Base-by-base conservation (phyloP, 2,888 invertebrate genomes). In the Deroplatys truncata region DNA sequence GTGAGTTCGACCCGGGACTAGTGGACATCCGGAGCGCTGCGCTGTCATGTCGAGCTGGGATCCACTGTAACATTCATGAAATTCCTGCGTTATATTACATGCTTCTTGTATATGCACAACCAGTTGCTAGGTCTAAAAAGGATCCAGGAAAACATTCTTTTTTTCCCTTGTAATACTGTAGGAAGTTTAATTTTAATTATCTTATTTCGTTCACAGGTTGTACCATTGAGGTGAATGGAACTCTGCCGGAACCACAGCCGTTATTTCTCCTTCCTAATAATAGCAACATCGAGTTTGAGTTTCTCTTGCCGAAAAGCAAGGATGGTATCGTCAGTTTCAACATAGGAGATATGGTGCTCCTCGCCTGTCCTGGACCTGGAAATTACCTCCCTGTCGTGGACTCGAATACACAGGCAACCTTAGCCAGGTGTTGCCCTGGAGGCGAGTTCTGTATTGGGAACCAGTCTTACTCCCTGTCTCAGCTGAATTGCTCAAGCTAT, bases 401-500 rank as follows among this genome's bases (percentile, higher is more conserved):
- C 13, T 29, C 84, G 8, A 88, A 87, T 20, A 82, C 49, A n/a
- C 29, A 28, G 9, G 82, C 56, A 29, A 88, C 82, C 28, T n/a
- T 49, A 13, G 90, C 88, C n/a, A 88, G 85, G 13, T 91, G 91
- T 84, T 88, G 49, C 7, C 85, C 89, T 5, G 90, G 88, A 20
- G 86, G 83, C 15, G 85, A 56, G 35, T 91, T 90, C 88, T 29
- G n/a, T 7, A 28, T 90, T 29, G 16, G 72, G 82, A 90, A 90
- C 29, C 82, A 91, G 88, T 91, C 90, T 83, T 90, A 91, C 82
- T 92, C 92, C 0, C 95, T 95, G 91, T 93, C 93, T 13, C 92
- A 93, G 10, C 92, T 95, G 28, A 93, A 93, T 10, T 95, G 95
- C 91, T 93, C 93, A n/a, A 83, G 35, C 0, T 93, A 94, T 91